These are phyloP conservation scores for Notothenia coriiceps DNA, from an alignment of 2,113 vertebrate genomes.

Conservation along the genomic window DNA sequence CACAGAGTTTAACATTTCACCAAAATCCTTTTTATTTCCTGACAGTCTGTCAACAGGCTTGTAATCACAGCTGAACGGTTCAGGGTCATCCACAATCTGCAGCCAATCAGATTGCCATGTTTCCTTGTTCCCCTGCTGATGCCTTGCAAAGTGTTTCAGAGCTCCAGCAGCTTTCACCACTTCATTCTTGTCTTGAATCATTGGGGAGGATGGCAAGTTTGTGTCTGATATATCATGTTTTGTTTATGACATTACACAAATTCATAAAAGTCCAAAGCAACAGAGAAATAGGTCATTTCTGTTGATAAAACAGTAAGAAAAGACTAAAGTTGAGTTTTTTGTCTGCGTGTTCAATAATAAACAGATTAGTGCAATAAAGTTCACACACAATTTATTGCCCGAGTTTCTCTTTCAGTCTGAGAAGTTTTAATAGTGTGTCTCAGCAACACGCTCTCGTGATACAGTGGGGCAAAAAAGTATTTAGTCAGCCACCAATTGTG, in stretches of 20 bases:
- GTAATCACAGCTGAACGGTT: constrained; percentile 38
- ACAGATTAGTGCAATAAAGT: constrained; percentile 17
- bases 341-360: constrained; percentile 46
- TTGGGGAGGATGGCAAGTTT: not conserved
- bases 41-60: constrained; percentile 21
- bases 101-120: constrained; percentile 19
- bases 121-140: constrained; percentile 14
- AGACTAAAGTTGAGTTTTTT: constrained; percentile 8
- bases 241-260: not conserved
- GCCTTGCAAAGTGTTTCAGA: constrained; percentile 2
- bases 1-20: constrained; percentile 2
- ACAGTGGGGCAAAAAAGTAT: too few species aligned
- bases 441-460: too few species aligned
- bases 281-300: not conserved
- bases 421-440: too few species aligned
- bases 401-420: constrained; percentile 7
- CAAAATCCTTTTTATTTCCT: constrained; percentile 12
- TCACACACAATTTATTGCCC: constrained; percentile 1
- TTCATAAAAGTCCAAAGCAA: not conserved
- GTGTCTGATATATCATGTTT: not conserved
- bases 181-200: not conserved
- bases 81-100: constrained; percentile 27
- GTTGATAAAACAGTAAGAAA: constrained; percentile 10
- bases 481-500: too few species aligned
- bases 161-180: constrained; percentile 3